Conservation (phyloP, 2,113 vertebrate genomes). For the Potamarius usumacintae region DNA sequence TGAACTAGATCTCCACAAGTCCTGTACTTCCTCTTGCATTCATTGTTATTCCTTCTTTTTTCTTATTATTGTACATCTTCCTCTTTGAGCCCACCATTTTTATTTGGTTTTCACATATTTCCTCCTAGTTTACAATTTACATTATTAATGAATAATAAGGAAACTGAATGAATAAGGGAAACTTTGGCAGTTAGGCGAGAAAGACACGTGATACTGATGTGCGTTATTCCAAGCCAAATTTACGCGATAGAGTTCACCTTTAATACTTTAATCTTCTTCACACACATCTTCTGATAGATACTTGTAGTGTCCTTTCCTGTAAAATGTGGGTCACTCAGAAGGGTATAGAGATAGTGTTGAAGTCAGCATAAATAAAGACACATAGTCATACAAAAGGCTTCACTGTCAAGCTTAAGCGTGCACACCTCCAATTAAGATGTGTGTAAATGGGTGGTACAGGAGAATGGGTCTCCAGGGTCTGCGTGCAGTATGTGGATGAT, state of each 20-base stretch:
- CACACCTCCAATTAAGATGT: slow-evolving; percentile 36
- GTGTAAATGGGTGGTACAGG: slow-evolving; percentile 26
- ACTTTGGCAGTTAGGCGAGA: not conserved
- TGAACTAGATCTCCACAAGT: slow-evolving; percentile 36
- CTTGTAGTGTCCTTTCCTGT: not conserved
- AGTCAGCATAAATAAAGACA: slow-evolving; percentile 35
- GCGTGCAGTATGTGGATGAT: slow-evolving; percentile 25
- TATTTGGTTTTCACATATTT: slow-evolving; percentile 2
- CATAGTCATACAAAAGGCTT: slow-evolving; percentile 13
- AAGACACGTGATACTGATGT: not conserved
- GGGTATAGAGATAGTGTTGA: slow-evolving; percentile 2
- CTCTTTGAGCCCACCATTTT: slow-evolving; percentile 24
- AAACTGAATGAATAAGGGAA: not conserved
- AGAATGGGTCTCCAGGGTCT: slow-evolving; percentile 33
- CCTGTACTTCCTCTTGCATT: slow-evolving; percentile 40
- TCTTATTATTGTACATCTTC: slow-evolving; percentile 34
- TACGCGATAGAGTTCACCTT: not conserved
- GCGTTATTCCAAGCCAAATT: not conserved
- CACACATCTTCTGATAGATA: not conserved
- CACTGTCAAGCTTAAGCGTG: slow-evolving; percentile 5
- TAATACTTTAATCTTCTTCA: not conserved
- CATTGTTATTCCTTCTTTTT: slow-evolving; percentile 46
- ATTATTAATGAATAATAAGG: no score
- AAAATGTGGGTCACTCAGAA: slow-evolving; percentile 9
- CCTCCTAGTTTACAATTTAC: not conserved